Evolutionary conservation across 2,113 vertebrate species (phyloP).

Genomic region (Struthio camelus): DNA sequence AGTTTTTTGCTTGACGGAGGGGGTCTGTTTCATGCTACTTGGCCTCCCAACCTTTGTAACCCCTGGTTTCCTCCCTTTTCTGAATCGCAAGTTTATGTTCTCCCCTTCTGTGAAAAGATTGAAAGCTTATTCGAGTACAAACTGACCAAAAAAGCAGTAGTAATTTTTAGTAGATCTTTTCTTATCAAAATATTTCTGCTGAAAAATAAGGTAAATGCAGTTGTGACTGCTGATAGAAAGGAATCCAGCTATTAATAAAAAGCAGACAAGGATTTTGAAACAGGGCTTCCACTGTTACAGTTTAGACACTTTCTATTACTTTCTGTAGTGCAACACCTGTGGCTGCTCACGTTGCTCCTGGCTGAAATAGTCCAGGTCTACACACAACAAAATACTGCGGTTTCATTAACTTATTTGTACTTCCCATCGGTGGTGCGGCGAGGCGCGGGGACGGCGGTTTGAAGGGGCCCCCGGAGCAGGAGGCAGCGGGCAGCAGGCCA

Average conservation of each 20-base stretch:
- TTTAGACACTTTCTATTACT: slow-evolving; percentile 84
- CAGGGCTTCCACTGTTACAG: slow-evolving; percentile 82
- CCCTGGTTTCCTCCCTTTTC: slow-evolving; percentile 86
- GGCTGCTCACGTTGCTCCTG: slow-evolving; percentile 78
- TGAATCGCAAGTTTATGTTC: slow-evolving; percentile 83
- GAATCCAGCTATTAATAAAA: slow-evolving; percentile 86
- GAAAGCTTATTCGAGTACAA: slow-evolving; percentile 80
- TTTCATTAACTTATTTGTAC: slow-evolving; percentile 78
- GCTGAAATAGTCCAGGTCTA: slow-evolving; percentile 83
- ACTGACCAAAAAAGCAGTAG: slow-evolving; percentile 79
- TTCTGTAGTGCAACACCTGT: slow-evolving; percentile 87
- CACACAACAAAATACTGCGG: slow-evolving; percentile 55
- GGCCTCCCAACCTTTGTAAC: slow-evolving; percentile 87
- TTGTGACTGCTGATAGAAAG: slow-evolving; percentile 82
- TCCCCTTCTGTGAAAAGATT: slow-evolving; percentile 84
- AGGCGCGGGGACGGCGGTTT: neutral
- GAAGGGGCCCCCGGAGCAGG: neutral
- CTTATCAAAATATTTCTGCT: slow-evolving; percentile 82
- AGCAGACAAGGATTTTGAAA: slow-evolving; percentile 82
- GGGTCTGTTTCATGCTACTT: slow-evolving; percentile 85
- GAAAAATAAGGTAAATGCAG: slow-evolving; percentile 78
- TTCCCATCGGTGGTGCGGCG: slow-evolving; percentile 21
- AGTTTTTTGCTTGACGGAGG: slow-evolving; percentile 84
- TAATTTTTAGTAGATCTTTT: slow-evolving; percentile 82
- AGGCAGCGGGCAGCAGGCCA: too few species aligned